Base-by-base conservation (phyloP, 2,888 invertebrate genomes). In the Callimorpha dominula region DNA sequence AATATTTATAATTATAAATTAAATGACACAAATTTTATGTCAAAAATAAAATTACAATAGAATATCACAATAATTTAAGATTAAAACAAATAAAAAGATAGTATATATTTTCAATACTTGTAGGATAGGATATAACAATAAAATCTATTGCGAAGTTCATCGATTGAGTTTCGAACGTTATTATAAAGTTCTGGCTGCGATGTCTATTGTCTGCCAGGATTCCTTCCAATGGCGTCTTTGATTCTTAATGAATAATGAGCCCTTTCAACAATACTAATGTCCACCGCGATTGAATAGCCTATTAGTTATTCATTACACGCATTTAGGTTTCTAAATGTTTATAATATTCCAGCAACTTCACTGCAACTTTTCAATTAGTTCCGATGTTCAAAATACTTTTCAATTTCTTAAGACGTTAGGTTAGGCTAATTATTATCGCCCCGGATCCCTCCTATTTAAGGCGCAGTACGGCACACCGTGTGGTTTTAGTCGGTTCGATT, bases 191-290 rank as follows among this genome's bases (percentile, higher is more conserved):
- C 79, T 82, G 80, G 79, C 70, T 73, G 72, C 77, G 75, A 80
- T 74, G 77, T 74, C 78, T 74, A 81, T 87, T 86, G 85, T 82
- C 82, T 81, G 78, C 54, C 52, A 72, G 73, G 73, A 80, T 81
- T 78, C 76, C 79, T 81, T 81, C 81, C 70, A 80, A 78, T 75
- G 75, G 65, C 70, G 68, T 77, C 80, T 83, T 85, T 83, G 81
- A 86, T 87, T 81, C 78, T 78, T 78, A 72, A 76, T 75, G 80
- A 78, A 85, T 85, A 86, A 87, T 85, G 82, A 82, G 82, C 73
- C 77, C 74, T 75, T 81, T 85, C 80, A 79, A 75, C 78, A 74
- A 78, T 80, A 75, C 80, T 81, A 78, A 80, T 84, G 83, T 80
- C 80, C 69, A 67, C 42, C 54, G 70, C 62, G 15, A 31, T 66